Evolutionary conservation across 2,888 invertebrate species (phyloP), one percentile per base, ranked within the genome.

Genomic region (Drosophila phalerata): DNA sequence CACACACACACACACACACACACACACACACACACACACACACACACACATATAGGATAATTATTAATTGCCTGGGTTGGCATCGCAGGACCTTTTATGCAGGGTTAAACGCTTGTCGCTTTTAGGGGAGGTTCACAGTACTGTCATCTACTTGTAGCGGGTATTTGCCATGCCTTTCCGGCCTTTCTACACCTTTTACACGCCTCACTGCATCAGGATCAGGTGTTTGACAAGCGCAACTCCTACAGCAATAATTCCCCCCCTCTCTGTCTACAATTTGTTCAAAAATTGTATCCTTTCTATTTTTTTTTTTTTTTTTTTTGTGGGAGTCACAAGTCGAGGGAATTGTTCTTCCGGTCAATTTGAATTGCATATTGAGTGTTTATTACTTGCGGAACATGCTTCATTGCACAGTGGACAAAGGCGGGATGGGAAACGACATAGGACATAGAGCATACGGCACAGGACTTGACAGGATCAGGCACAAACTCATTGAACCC

Each of bases 181-280:
- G 84, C 81, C 68, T 87, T 87, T 85, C 87, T 86, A 89, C 90
- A 90, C 90, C 90, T 90, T 90, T 90, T 84, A 90, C 78, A 90
- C 84, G 90, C 85, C 85, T 85, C 70, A 90, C 79, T 90, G 90
- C 82, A 79, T 76, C 77, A 68, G 87, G 83, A 90, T 91, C 91
- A 91, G 91, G 91, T 91, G 91, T 85, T 88, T 81, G 82, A 82
- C 86, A 77, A 70, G 83, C 83, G 51, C 69, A 69, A 64, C 52
- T 52, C 62, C 69, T 32, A 13, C 42, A 62, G 76, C 76, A 81
- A 86, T 82, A 83, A 82, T 65, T 49, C 49, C 57, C 62, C 57
- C 62, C 58, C 47, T 51, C 43, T 47, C 34, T 37, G 60, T 28
- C 28, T 5, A 28, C 28, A 28, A 28, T 28, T 25, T 25, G n/a